Evolutionary conservation across 2,113 vertebrate species (phyloP).

Genomic region (Excalfactoria chinensis): DNA sequence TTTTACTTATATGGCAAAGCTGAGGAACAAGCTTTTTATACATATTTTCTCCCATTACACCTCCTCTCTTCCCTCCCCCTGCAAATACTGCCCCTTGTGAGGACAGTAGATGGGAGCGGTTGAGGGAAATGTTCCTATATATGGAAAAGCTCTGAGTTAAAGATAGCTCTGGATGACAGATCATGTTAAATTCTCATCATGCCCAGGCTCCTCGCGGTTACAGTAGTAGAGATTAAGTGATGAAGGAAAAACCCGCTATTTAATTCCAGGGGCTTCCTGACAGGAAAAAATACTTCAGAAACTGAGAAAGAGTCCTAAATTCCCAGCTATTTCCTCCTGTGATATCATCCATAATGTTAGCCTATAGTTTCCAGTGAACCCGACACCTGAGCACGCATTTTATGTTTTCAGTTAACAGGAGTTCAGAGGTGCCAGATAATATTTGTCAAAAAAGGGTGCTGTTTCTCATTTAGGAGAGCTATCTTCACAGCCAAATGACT

Average conservation of each 20-base stretch:
- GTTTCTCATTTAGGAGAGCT: slow-evolving; percentile 61
- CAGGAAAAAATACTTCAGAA: background rate
- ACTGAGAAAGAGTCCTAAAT: background rate
- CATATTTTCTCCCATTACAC: slow-evolving; percentile 24
- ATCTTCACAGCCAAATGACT: slow-evolving; percentile 8
- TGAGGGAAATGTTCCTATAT: slow-evolving; percentile 41
- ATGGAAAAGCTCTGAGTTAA: slow-evolving; percentile 52
- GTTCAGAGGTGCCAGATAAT: slow-evolving; percentile 47
- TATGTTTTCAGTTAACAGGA: slow-evolving; percentile 61
- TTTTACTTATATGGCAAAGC: slow-evolving; percentile 49
- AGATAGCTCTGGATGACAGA: slow-evolving; percentile 34
- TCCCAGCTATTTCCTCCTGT: background rate
- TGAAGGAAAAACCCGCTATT: background rate
- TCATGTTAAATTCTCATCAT: slow-evolving; percentile 34
- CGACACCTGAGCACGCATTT: slow-evolving; percentile 41
- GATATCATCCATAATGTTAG: slow-evolving; percentile 5
- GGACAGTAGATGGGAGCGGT: background rate
- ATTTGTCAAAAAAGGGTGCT: slow-evolving; percentile 52
- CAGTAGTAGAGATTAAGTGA: slow-evolving; percentile 6
- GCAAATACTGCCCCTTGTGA: background rate
- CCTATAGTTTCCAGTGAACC: background rate
- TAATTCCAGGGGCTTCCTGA: background rate
- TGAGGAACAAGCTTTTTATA: slow-evolving; percentile 6
- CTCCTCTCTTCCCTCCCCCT: background rate
- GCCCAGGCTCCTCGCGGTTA: slow-evolving; percentile 6